These are phyloP conservation scores for Cyclophora punctaria DNA, from an alignment of 2,888 invertebrate genomes.

Conservation along the genomic window DNA sequence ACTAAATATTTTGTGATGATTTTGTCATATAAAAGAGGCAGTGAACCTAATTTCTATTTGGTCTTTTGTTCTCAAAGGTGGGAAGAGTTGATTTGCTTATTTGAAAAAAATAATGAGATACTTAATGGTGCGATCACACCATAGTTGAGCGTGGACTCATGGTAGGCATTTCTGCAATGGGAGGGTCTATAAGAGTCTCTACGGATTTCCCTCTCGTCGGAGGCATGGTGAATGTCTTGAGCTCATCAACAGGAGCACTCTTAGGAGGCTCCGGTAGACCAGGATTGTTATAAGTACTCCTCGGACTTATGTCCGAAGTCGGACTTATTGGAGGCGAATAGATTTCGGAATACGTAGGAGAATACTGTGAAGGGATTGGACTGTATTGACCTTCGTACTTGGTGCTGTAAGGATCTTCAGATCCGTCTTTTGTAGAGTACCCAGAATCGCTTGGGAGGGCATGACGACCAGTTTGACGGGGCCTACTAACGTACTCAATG, in stretches of 20 bases:
- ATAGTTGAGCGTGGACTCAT: constrained; percentile 66
- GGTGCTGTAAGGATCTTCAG: constrained; percentile 59
- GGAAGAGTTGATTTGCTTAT: constrained; percentile 3
- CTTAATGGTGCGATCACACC: constrained; percentile 41
- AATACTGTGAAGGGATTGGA: constrained; percentile 61
- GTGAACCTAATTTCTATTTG: constrained; percentile 21
- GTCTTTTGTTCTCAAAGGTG: constrained; percentile 14
- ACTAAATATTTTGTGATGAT: background rate
- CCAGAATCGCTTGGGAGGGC: constrained; percentile 70
- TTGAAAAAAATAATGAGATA: background rate
- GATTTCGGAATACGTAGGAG: constrained; percentile 69
- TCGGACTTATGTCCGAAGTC: constrained; percentile 58
- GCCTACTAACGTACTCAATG: constrained; percentile 75
- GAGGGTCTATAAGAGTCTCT: constrained; percentile 65
- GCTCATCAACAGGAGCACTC: constrained; percentile 56
- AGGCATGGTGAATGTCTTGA: constrained; percentile 63
- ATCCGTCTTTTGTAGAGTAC: constrained; percentile 60
- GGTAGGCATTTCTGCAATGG: constrained; percentile 47
- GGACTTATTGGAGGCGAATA: constrained; percentile 69
- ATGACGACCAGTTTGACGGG: constrained; percentile 76
- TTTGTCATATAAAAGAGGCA: constrained; percentile 26
- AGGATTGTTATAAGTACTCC: constrained; percentile 52
- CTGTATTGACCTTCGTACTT: constrained; percentile 60
- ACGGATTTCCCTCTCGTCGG: constrained; percentile 58
- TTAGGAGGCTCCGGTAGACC: constrained; percentile 59